These are phyloP conservation scores for Hypena proboscidalis DNA, from an alignment of 2,888 invertebrate species.

Conservation along the genomic window DNA sequence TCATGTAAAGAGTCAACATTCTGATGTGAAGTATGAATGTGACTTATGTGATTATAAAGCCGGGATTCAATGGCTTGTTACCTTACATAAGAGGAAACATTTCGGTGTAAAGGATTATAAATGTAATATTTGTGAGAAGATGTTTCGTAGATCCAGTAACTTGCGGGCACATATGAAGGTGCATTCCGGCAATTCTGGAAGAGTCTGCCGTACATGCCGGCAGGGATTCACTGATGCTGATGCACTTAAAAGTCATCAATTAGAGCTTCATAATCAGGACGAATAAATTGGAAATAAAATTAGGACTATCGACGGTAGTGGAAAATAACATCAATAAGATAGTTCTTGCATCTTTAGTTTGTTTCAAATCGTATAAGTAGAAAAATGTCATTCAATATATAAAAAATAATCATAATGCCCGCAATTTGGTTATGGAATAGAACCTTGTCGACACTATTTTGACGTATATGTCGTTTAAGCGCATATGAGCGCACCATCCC, in stretches of 20 bases:
- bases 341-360: too few relatives aligned
- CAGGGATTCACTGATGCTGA: conserved; percentile 58
- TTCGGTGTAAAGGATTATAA: conserved; percentile 76
- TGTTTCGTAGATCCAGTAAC: conserved; percentile 83
- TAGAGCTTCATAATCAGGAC: conserved; percentile 55
- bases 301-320: too few relatives aligned
- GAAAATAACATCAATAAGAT: too few relatives aligned
- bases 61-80: conserved; percentile 65
- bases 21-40: conserved; percentile 59
- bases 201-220: conserved; percentile 65
- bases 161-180: conserved; percentile 70
- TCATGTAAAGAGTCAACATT: conserved; percentile 81
- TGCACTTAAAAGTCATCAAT: conserved; percentile 54
- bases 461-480: too few relatives aligned
- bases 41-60: conserved; percentile 69
- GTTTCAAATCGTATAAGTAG: too few relatives aligned
- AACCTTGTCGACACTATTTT: too few relatives aligned
- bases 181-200: conserved; percentile 62
- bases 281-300: conserved; percentile 1
- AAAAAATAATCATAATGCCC: too few relatives aligned
- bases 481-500: too few relatives aligned
- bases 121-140: conserved; percentile 84
- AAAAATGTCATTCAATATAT: too few relatives aligned
- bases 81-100: conserved; percentile 78
- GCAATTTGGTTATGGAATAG: too few relatives aligned